Conservation (phyloP, 2,113 vertebrate species). For the Jacana jacana region DNA sequence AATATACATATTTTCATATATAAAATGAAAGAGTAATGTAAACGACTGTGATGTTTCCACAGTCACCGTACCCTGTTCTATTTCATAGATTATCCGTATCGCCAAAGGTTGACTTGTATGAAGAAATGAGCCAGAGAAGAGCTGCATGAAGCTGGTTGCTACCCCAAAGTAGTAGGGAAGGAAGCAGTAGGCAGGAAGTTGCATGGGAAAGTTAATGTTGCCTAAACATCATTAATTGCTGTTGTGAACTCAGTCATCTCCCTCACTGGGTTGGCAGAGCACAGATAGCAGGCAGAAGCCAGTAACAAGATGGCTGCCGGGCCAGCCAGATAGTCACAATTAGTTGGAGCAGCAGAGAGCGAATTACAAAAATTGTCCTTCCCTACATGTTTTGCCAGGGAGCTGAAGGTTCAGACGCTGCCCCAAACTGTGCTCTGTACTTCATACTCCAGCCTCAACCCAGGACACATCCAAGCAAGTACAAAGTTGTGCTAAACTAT, state of each 20-base stretch:
- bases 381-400: neutral
- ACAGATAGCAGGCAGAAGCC: neutral
- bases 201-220: constrained; percentile 28
- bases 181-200: neutral
- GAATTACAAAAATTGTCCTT: neutral
- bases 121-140: constrained; percentile 23
- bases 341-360: neutral
- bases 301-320: neutral
- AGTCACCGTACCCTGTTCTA: neutral
- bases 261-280: neutral
- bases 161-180: neutral
- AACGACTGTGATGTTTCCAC: neutral
- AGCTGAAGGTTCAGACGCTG: neutral
- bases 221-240: constrained; percentile 17
- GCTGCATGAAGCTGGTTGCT: neutral
- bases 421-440: neutral
- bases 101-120: neutral
- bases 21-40: neutral
- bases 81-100: neutral
- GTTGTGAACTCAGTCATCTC: neutral
- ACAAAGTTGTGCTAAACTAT: constrained; percentile 2
- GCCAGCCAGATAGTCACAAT: neutral
- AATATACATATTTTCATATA: neutral
- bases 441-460: neutral
- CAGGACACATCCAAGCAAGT: neutral